Evolutionary conservation across 2,113 vertebrate genomes (phyloP).

Genomic region (Lichenostomus cassidix): DNA sequence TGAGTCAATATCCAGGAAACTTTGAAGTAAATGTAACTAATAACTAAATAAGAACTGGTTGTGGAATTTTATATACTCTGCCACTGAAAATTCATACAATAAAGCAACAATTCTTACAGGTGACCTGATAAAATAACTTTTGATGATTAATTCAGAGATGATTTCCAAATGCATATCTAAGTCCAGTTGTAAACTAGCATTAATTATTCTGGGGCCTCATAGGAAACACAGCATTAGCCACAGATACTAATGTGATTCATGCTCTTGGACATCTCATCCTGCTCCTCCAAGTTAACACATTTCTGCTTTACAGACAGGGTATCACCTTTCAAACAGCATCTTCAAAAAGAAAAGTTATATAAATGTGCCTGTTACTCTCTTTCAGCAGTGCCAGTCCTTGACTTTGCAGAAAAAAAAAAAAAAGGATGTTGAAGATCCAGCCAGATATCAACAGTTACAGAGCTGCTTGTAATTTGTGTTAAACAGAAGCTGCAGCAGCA

Average conservation of each 20-base stretch:
- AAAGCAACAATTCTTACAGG: neutral
- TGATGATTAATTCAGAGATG: slow-evolving; percentile 16
- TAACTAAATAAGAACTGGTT: slow-evolving; percentile 31
- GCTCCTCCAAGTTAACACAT: neutral
- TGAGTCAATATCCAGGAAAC: slow-evolving; percentile 37
- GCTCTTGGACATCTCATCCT: neutral
- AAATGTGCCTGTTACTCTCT: neutral
- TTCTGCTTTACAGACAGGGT: neutral
- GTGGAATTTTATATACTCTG: neutral
- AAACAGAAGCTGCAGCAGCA: neutral
- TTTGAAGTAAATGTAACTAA: slow-evolving; percentile 26
- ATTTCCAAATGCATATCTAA: slow-evolving; percentile 1
- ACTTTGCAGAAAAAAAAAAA: neutral
- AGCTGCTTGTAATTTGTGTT: neutral
- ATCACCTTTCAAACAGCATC: neutral
- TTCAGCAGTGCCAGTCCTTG: neutral
- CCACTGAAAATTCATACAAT: neutral
- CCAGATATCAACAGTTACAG: neutral
- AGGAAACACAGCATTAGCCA: neutral
- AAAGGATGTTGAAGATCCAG: neutral
- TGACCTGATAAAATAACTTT: neutral
- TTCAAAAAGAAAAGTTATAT: neutral
- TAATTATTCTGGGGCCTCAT: neutral
- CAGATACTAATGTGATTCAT: neutral
- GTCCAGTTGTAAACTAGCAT: neutral